Conservation (phyloP, 2,888 invertebrate genomes). For the Agrilus cyanescens region DNA sequence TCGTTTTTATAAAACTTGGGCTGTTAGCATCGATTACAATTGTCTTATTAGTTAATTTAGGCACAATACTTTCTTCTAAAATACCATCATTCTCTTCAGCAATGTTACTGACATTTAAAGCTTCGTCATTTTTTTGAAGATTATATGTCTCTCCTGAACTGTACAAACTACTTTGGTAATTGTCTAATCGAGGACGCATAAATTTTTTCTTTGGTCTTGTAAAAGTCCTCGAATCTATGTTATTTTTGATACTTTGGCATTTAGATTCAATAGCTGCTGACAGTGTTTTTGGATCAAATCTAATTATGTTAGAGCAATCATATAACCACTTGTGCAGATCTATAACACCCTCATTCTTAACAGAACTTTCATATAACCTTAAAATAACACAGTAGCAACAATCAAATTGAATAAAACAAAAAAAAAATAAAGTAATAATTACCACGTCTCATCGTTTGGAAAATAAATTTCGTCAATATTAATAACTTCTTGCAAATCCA, state of each 20-base stretch:
- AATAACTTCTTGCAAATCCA: slow-evolving; percentile 35
- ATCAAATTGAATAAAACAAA: neutral
- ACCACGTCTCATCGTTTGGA: slow-evolving; percentile 50
- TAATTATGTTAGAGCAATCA: slow-evolving; percentile 14
- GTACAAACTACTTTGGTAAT: slow-evolving; percentile 19
- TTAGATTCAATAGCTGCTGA: slow-evolving; percentile 9
- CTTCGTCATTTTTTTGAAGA: slow-evolving; percentile 7
- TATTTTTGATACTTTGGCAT: slow-evolving; percentile 35
- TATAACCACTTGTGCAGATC: slow-evolving; percentile 17
- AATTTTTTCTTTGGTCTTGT: slow-evolving; percentile 53
- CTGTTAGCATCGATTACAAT: neutral
- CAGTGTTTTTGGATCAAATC: slow-evolving; percentile 10
- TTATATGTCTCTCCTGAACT: slow-evolving; percentile 12
- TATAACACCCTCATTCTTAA: slow-evolving; percentile 7
- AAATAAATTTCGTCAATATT: slow-evolving; percentile 45
- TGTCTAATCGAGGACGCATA: slow-evolving; percentile 49
- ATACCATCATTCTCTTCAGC: slow-evolving; percentile 6
- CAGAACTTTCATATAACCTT: slow-evolving; percentile 13
- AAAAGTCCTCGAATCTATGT: slow-evolving; percentile 57
- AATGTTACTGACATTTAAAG: slow-evolving; percentile 8
- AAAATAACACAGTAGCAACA: slow-evolving; percentile 7
- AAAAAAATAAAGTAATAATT: slow-evolving; percentile 21
- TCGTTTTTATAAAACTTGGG: neutral
- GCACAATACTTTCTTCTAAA: slow-evolving; percentile 1
- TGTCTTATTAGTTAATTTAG: neutral